A percentile compares a stretch with the other conserved stretches of the same genome.
Evolutionary conservation across 2,888 invertebrate species (phyloP).

Genomic region (Acleris literana): DNA sequence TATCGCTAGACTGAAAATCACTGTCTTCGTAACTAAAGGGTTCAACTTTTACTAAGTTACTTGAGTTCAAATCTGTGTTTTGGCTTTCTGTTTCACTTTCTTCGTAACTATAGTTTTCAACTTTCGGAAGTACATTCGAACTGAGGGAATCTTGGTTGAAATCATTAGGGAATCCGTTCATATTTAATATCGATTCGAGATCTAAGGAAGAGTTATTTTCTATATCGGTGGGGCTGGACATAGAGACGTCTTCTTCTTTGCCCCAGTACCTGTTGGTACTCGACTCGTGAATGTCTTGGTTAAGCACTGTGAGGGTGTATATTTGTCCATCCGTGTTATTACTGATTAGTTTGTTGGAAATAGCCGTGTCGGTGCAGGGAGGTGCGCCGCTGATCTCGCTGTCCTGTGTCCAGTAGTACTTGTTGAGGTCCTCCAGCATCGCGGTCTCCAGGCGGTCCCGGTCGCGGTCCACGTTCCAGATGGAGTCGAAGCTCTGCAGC

Average conservation of each 20-base stretch:
- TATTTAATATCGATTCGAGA: conserved; percentile 91
- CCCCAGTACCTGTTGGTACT: conserved; percentile 86
- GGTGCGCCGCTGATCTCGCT: conserved; percentile 81
- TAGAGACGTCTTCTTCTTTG: conserved; percentile 85
- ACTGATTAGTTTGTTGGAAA: conserved; percentile 78
- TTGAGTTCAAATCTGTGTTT: conserved; percentile 87
- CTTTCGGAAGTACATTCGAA: conserved; percentile 85
- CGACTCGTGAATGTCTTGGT: conserved; percentile 88
- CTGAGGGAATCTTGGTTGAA: conserved; percentile 82
- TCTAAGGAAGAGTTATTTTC: conserved; percentile 87
- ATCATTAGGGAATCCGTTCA: conserved; percentile 84
- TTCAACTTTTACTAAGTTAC: conserved; percentile 80
- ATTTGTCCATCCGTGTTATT: conserved; percentile 91
- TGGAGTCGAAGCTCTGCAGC: conserved; percentile 83
- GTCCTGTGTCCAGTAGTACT: conserved; percentile 91
- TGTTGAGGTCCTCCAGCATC: conserved; percentile 92
- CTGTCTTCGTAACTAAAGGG: conserved; percentile 71
- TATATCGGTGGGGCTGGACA: conserved; percentile 84
- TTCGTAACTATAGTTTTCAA: conserved; percentile 89
- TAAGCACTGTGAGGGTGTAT: conserved; percentile 93
- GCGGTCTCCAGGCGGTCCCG: conserved; percentile 88
- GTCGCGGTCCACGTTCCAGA: conserved; percentile 89
- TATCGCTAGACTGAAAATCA: conserved; percentile 68
- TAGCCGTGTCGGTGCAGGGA: conserved; percentile 75
- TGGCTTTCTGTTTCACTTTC: conserved; percentile 91